Percentiles rank a stretch among this genome's conserved stretches.
phyloP scores from a whole-genome alignment of 2,113 vertebrate genomes.

The Hemicordylus capensis region DNA sequence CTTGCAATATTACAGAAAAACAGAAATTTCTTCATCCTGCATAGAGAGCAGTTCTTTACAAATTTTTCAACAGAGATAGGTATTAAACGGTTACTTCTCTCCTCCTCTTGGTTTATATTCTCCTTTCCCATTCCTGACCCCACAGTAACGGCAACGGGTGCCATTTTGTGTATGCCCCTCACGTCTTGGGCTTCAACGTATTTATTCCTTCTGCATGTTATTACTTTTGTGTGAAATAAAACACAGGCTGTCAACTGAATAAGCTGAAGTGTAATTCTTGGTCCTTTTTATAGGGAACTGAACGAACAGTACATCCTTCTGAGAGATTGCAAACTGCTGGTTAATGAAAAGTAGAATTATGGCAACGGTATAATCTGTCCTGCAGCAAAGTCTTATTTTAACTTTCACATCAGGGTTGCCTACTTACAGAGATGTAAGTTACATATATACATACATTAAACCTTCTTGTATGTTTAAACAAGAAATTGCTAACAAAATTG shows the following conservation, averaged over 20 bases:
- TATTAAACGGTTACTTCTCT: slow-evolving; percentile 48
- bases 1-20: not conserved
- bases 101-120: slow-evolving; percentile 47
- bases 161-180: not conserved
- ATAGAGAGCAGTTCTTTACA: slow-evolving; percentile 36
- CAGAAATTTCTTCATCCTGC: not conserved
- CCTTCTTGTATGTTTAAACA: slow-evolving; percentile 37
- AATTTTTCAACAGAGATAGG: slow-evolving; percentile 45
- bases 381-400: slow-evolving; percentile 52
- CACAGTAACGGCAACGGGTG: too few species aligned
- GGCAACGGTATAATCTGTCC: slow-evolving; percentile 47
- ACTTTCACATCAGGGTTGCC: slow-evolving; percentile 29
- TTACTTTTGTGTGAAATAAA: slow-evolving; percentile 70
- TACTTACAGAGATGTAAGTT: too few species aligned
- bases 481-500: slow-evolving; percentile 38
- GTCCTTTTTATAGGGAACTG: slow-evolving; percentile 62
- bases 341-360: slow-evolving; percentile 73
- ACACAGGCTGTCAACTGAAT: slow-evolving; percentile 69
- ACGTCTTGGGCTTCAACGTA: slow-evolving; percentile 53
- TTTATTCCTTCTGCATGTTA: slow-evolving; percentile 68
- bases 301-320: slow-evolving; percentile 58
- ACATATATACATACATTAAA: too few species aligned
- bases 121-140: not conserved
- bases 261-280: slow-evolving; percentile 73
- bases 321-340: slow-evolving; percentile 66